Conservation (phyloP, 2,797 vertebrate genomes). For the Yasuhikotakia modesta region DNA sequence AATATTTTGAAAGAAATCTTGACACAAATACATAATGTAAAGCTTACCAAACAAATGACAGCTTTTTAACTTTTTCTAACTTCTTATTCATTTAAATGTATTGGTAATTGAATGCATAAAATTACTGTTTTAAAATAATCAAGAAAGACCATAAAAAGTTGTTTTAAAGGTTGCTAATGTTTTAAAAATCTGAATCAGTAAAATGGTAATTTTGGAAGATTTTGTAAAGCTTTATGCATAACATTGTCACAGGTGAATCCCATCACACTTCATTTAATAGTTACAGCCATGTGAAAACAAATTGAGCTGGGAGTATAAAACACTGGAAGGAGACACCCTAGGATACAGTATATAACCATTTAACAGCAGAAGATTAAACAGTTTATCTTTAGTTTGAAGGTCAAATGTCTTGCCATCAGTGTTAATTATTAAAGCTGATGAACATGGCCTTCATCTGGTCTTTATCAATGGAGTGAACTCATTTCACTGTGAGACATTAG, state of each 20-base stretch:
- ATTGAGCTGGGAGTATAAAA: background rate
- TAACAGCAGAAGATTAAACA: background rate
- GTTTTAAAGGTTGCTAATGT: background rate
- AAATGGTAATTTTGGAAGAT: constrained; percentile 1
- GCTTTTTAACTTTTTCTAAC: background rate
- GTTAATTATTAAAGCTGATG: constrained; percentile 64
- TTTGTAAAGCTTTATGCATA: constrained; percentile 11
- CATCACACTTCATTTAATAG: background rate
- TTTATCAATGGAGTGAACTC: constrained; percentile 52
- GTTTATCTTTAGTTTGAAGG: constrained; percentile 60
- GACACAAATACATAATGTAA: too few relatives aligned
- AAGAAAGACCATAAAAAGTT: background rate
- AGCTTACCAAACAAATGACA: background rate
- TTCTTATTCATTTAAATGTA: background rate
- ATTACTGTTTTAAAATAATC: background rate
- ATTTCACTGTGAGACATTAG: constrained; percentile 23
- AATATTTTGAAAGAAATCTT: too few relatives aligned
- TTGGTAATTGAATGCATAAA: background rate
- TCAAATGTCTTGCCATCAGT: constrained; percentile 32
- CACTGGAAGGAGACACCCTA: background rate
- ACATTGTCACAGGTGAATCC: background rate
- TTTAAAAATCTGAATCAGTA: background rate
- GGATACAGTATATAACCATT: constrained; percentile 15
- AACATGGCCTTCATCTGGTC: constrained; percentile 51
- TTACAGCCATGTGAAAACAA: background rate